A percentile compares a stretch with the other conserved stretches of the same genome.
Conservation (phyloP, 2,113 vertebrate genomes). For the Tachysurus fulvidraco region DNA sequence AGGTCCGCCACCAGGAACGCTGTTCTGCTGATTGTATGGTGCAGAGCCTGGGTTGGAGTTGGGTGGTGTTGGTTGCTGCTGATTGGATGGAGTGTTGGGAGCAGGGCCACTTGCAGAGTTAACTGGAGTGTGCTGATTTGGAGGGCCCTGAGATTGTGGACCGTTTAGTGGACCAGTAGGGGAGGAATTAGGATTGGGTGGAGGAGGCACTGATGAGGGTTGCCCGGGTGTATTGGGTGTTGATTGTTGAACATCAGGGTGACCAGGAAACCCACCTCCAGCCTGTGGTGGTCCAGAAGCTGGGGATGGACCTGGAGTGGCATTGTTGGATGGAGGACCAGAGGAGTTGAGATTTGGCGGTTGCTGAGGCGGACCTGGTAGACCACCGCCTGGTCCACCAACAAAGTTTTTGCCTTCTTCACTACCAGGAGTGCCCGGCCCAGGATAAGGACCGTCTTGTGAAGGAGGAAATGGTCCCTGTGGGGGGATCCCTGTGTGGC, state of each 20-base stretch:
- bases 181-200: conserved; percentile 77
- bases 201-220: conserved; percentile 69
- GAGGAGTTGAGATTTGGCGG: conserved; percentile 75
- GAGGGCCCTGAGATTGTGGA: conserved; percentile 71
- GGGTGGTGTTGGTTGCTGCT: conserved; percentile 74
- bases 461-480: conserved; percentile 87
- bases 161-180: conserved; percentile 75
- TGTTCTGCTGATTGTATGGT: conserved; percentile 83
- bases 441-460: conserved; percentile 77
- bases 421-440: conserved; percentile 74
- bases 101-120: conserved; percentile 71
- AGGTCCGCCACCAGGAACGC: conserved; percentile 64
- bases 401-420: conserved; percentile 78
- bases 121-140: conserved; percentile 70
- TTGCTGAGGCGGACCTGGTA: conserved; percentile 74
- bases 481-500: conserved; percentile 80
- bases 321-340: conserved; percentile 79
- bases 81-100: conserved; percentile 71
- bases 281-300: conserved; percentile 76
- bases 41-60: conserved; percentile 76
- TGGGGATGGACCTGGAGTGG: conserved; percentile 75
- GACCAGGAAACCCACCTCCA: conserved; percentile 75
- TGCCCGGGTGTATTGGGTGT: conserved; percentile 78
- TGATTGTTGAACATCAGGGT: conserved; percentile 72
- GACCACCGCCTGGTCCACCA: conserved; percentile 63